Evolutionary conservation across 2,888 invertebrate genomes (phyloP), one percentile per base, ranked within the genome.

Genomic region (Leptura quadrifasciata): DNA sequence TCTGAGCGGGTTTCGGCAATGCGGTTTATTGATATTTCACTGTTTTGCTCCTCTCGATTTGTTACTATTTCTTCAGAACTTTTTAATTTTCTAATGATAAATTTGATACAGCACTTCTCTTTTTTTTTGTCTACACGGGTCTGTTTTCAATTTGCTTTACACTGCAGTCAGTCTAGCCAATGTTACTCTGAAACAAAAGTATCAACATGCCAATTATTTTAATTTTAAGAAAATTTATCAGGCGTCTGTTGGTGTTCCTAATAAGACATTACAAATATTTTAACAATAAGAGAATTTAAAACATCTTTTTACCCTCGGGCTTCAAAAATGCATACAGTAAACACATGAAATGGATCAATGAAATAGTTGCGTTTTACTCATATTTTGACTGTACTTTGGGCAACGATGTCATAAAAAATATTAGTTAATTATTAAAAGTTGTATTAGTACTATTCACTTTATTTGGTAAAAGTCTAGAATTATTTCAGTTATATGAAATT

Each of bases 101-200:
- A n/a, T 47, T 12, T 47, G 47, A 47, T 4, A 47, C n/a, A 2
- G n/a, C 47, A 47, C n/a, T 47, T n/a, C 47, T 12, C 1, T 15
- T 39, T 47, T 15, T 39, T 47, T 47, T 47, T 47, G 15, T 47
- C 1, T n/a, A 47, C 15, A 47, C 4, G 3, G 47, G 15, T 5
- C n/a, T 47, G n/a, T 47, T 47, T n/a, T 47, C 47, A 47, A 47
- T 47, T 47, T 47, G 47, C 1, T 39, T 39, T 15, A 39, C 15
- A n/a, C n/a, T 2, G 18, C 12, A 57, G 21, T 57, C 57, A 57
- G 5, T 20, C 57, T 21, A 20, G 20, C 57, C 57, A 57, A 10
- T 57, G 0, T 21, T 9, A 20, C 18, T 57, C 57, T 57, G 57
- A 57, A 57, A 57, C 57, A 57, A 57, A 57, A 57, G 57, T 9